These are phyloP conservation scores for Myopa testacea DNA, from an alignment of 2,888 invertebrate genomes.

Conservation along the genomic window DNA sequence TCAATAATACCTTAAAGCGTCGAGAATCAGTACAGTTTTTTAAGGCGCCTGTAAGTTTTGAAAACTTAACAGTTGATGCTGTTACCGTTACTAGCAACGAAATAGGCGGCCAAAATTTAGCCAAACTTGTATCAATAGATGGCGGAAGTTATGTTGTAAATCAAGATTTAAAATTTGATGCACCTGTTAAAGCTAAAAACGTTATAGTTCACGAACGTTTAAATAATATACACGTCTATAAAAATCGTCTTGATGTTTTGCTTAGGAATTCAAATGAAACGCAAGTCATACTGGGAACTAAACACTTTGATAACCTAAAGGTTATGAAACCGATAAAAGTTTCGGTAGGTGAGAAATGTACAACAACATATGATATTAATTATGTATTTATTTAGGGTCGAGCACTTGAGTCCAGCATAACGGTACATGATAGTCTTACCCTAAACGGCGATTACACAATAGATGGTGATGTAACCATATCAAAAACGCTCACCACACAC, in stretches of 20 bases:
- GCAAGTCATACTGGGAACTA: constrained; percentile 68
- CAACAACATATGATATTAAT: background rate
- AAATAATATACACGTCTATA: constrained; percentile 69
- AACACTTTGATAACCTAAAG: constrained; percentile 68
- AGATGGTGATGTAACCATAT: constrained; percentile 69
- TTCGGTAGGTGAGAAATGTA: constrained; percentile 54
- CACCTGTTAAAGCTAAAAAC: constrained; percentile 64
- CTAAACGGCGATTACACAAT: constrained; percentile 68
- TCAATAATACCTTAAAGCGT: constrained; percentile 69
- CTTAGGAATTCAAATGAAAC: constrained; percentile 63
- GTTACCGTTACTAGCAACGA: constrained; percentile 55
- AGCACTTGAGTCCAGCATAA: constrained; percentile 66
- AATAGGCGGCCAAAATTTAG: constrained; percentile 55
- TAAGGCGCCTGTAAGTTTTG: constrained; percentile 54
- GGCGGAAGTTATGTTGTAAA: constrained; percentile 66
- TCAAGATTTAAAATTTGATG: constrained; percentile 68
- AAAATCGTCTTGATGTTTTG: constrained; percentile 69
- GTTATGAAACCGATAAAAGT: constrained; percentile 68
- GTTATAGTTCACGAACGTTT: constrained; percentile 67
- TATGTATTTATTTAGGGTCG: constrained; percentile 61
- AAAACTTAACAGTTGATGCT: constrained; percentile 59
- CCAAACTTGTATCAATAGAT: constrained; percentile 64
- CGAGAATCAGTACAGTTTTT: constrained; percentile 69
- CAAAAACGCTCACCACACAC: constrained; percentile 60
- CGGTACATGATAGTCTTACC: constrained; percentile 66